Evolutionary conservation across 2,797 vertebrate genomes (phyloP).

Genomic region (Oreochromis mossambicus): DNA sequence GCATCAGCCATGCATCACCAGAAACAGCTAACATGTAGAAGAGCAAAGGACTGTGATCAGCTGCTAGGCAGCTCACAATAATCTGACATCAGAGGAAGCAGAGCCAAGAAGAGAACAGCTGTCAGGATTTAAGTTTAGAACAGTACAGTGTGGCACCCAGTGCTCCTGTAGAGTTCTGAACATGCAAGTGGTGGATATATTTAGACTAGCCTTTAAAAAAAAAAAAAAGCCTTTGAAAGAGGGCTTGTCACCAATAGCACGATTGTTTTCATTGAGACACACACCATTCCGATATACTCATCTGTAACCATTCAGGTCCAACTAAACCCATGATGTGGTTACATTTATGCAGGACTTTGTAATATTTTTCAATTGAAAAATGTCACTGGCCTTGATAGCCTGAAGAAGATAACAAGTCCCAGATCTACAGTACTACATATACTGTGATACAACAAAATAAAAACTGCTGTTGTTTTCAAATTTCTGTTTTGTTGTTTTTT

Average conservation of each 20-base stretch:
- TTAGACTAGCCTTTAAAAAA: slow-evolving; percentile 23
- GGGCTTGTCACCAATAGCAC: neutral
- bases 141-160: slow-evolving; percentile 29
- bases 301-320: neutral
- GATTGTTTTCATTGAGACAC: neutral
- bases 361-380: neutral
- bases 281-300: neutral
- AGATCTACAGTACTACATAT: neutral
- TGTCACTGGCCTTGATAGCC: neutral
- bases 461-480: neutral
- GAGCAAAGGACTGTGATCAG: slow-evolving; percentile 15
- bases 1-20: slow-evolving; percentile 25
- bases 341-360: neutral
- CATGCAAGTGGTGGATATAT: slow-evolving; percentile 33
- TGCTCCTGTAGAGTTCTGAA: slow-evolving; percentile 9
- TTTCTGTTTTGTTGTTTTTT: neutral
- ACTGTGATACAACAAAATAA: neutral
- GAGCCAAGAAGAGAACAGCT: slow-evolving; percentile 58
- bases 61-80: slow-evolving; percentile 54
- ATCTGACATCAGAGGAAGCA: slow-evolving; percentile 47
- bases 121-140: slow-evolving; percentile 57
- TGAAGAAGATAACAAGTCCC: neutral
- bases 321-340: neutral
- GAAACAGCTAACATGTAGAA: slow-evolving; percentile 52
- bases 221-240: neutral